These are phyloP conservation scores for Hecatera dysodea DNA, from an alignment of 2,888 invertebrate genomes.

Conservation along the genomic window DNA sequence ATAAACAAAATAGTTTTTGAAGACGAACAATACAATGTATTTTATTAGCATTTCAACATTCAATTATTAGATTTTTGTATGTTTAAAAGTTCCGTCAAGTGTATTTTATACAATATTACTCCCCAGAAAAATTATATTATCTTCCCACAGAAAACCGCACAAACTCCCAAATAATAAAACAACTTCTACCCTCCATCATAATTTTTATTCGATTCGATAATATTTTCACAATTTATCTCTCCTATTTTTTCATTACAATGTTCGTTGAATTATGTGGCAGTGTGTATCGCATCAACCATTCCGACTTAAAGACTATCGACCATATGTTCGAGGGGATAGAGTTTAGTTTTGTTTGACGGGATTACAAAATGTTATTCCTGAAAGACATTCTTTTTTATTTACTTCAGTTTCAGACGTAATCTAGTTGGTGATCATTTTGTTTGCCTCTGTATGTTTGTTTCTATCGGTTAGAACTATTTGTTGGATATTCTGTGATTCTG, in stretches of 20 bases:
- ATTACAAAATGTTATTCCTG: constrained; percentile 35
- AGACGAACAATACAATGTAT: too few relatives aligned
- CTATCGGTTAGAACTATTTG: constrained; percentile 43
- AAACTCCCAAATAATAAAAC: constrained; percentile 15
- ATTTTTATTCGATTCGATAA: constrained; percentile 52
- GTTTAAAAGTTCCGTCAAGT: too few relatives aligned
- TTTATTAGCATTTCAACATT: too few relatives aligned
- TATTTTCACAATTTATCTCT: constrained; percentile 50
- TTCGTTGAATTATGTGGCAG: constrained; percentile 40
- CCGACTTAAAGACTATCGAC: not conserved
- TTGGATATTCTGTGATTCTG: constrained; percentile 14
- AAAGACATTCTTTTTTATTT: constrained; percentile 67
- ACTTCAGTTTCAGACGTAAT: constrained; percentile 62
- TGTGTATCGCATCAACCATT: constrained; percentile 28
- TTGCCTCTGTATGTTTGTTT: constrained; percentile 50
- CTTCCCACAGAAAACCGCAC: not conserved
- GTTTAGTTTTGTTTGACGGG: not conserved
- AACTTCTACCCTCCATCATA: not conserved
- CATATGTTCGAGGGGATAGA: rapidly evolving
- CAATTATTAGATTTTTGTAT: too few relatives aligned
- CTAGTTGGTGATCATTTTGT: constrained; percentile 61
- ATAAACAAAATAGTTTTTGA: too few relatives aligned
- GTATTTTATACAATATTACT: too few relatives aligned
- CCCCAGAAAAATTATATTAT: not conserved
- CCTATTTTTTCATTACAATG: constrained; percentile 45